These are phyloP conservation scores for Anagrus nilaparvatae DNA, from an alignment of 1,140 invertebrate genomes.

Conservation along the genomic window DNA sequence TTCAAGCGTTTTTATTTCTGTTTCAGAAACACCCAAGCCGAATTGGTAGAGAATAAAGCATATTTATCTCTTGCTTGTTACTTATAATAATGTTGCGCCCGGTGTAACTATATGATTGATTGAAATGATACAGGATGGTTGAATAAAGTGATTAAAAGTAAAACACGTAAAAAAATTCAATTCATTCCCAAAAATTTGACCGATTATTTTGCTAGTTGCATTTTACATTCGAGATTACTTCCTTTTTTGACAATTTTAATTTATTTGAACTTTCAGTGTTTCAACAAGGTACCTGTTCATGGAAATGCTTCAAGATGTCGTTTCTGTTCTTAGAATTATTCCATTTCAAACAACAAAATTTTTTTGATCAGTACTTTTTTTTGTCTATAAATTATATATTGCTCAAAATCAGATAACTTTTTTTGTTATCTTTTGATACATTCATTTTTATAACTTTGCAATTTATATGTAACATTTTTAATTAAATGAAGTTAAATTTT, in stretches of 20 bases:
- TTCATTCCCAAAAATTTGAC: neutral
- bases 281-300: slow-evolving; percentile 33
- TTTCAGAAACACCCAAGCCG: slow-evolving; percentile 38
- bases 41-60: slow-evolving; percentile 17
- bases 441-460: no score
- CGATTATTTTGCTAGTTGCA: slow-evolving; percentile 3
- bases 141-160: slow-evolving; percentile 6
- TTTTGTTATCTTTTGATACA: no score
- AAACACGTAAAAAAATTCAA: neutral
- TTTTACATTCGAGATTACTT: slow-evolving; percentile 6
- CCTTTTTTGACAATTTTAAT: slow-evolving; percentile 41
- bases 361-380: no score
- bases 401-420: no score
- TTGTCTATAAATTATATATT: no score
- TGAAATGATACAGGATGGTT: slow-evolving; percentile 8
- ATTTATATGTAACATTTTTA: no score
- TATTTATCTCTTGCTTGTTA: slow-evolving; percentile 13
- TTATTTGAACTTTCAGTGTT: slow-evolving; percentile 45
- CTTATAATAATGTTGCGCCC: slow-evolving; percentile 9
- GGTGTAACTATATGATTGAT: slow-evolving; percentile 8
- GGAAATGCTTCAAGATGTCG: slow-evolving; percentile 34
- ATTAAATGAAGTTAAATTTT: no score
- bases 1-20: slow-evolving; percentile 44
- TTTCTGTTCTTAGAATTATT: slow-evolving; percentile 35
- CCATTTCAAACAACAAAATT: no score